phyloP scores from a whole-genome alignment of 23 tunicate genomes.

The Ciona savignyi region DNA sequence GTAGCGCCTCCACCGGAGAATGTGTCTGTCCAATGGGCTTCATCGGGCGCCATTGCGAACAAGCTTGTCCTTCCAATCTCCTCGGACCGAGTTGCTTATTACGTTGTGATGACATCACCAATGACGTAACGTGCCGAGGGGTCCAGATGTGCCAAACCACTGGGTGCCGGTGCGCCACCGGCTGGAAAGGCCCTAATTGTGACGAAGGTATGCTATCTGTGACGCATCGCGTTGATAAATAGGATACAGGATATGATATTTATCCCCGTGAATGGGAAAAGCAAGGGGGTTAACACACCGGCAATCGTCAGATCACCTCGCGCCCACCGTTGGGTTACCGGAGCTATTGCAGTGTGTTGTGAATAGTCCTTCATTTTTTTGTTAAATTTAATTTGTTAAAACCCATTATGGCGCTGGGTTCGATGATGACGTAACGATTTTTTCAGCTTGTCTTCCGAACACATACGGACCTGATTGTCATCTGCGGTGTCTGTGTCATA shows the following conservation, averaged over 20 bases:
- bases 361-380: too few relatives aligned
- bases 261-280: too few relatives aligned
- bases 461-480: constrained; percentile 12
- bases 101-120: constrained; percentile 12
- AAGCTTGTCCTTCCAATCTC: constrained; percentile 20
- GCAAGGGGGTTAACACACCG: too few relatives aligned
- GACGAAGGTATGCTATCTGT: constrained; percentile 21
- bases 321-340: too few relatives aligned
- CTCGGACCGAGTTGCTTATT: constrained; percentile 27
- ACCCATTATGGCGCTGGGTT: too few relatives aligned
- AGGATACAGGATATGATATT: too few relatives aligned
- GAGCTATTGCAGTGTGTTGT: too few relatives aligned
- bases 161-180: constrained; percentile 44
- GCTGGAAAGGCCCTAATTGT: constrained; percentile 52
- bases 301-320: too few relatives aligned
- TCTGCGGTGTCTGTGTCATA: constrained; percentile 5
- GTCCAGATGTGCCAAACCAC: constrained; percentile 38
- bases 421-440: too few relatives aligned
- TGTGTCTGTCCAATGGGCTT: constrained; percentile 52
- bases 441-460: constrained; percentile 22
- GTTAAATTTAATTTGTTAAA: too few relatives aligned
- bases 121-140: constrained; percentile 25
- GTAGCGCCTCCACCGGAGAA: constrained; percentile 25
- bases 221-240: too few relatives aligned
- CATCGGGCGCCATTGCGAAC: constrained; percentile 31